A percentile compares a stretch with the other conserved stretches of the same genome.
These are phyloP conservation scores for Syngnathus typhle DNA, from an alignment of 2,113 vertebrate species.

Conservation along the genomic window DNA sequence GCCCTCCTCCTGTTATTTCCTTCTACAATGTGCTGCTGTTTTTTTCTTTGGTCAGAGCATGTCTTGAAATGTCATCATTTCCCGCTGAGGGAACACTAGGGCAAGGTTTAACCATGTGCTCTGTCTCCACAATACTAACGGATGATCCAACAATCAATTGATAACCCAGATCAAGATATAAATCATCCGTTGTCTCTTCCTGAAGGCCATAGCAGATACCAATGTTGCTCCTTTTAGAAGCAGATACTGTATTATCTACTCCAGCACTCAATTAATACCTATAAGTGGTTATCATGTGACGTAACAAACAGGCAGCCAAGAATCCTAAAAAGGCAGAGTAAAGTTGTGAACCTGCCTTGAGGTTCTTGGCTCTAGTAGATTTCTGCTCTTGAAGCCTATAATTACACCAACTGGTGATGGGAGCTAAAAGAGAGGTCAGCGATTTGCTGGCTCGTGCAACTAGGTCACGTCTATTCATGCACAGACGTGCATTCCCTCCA, in stretches of 20 bases:
- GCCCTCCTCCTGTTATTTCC: neutral
- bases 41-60: constrained; percentile 27
- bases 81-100: constrained; percentile 10
- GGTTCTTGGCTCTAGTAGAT: constrained; percentile 39
- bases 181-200: neutral
- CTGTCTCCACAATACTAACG: neutral
- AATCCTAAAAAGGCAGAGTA: neutral
- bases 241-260: neutral
- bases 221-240: neutral
- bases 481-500: constrained; percentile 16
- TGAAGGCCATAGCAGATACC: neutral
- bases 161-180: neutral
- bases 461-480: constrained; percentile 50
- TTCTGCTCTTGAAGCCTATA: constrained; percentile 32
- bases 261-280: neutral
- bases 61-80: constrained; percentile 64
- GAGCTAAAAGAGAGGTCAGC: constrained; percentile 47
- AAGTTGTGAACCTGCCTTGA: constrained; percentile 52
- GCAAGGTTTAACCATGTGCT: neutral
- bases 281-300: neutral
- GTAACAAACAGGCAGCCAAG: neutral
- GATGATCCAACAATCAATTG: neutral
- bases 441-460: constrained; percentile 34
- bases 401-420: constrained; percentile 42
- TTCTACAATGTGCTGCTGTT: constrained; percentile 3